A percentile compares a stretch with the other conserved stretches of the same genome.
Conservation (phyloP, 23 tunicate species). For the Ascidia mentula region DNA sequence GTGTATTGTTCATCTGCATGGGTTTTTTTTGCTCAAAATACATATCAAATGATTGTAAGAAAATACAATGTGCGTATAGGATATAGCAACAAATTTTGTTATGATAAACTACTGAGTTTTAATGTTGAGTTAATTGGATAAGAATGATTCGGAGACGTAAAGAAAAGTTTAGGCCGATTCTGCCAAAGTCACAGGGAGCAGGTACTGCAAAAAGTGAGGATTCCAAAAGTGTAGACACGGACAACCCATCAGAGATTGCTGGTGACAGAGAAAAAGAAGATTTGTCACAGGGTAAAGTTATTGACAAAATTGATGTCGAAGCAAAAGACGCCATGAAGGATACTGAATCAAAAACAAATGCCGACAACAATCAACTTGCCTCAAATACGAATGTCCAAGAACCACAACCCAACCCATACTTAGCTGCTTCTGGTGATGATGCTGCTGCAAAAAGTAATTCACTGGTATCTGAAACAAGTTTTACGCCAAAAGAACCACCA, state of each 20-base stretch:
- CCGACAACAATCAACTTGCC: not conserved
- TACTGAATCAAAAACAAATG: not conserved
- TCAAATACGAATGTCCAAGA: not conserved
- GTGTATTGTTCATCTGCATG: no score
- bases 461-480: no score
- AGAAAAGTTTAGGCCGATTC: constrained; percentile 23
- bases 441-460: no score
- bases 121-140: no score
- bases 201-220: not conserved
- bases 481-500: constrained; percentile 2
- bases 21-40: no score
- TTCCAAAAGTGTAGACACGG: not conserved
- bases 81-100: no score
- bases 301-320: no score
- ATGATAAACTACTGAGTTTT: no score
- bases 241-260: not conserved
- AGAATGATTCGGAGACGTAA: constrained; percentile 15
- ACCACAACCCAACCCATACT: not conserved
- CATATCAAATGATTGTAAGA: no score
- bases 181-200: constrained; percentile 3
- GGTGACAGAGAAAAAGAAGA: not conserved
- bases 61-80: no score
- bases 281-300: not conserved
- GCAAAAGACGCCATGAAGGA: no score
- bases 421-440: not conserved